Percentiles rank a stretch among this genome's conserved stretches.
Evolutionary conservation across 2,888 invertebrate genomes (phyloP).

Genomic region (Phyllotreta striolata): DNA sequence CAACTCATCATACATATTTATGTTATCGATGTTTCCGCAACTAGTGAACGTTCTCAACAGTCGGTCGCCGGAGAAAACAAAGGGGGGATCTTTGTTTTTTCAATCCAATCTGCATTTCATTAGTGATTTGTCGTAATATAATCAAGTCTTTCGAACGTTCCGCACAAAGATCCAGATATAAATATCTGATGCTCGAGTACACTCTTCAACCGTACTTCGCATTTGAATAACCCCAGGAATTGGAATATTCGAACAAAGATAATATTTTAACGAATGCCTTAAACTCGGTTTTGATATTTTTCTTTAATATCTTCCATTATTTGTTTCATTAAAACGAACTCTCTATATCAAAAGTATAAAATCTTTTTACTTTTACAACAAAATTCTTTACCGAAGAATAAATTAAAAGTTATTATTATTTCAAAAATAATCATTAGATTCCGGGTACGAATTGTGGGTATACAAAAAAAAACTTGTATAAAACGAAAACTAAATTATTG

Average conservation of each 20-base stretch:
- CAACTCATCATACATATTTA: slow-evolving; percentile 46
- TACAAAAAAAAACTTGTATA: no score
- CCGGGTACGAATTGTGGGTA: no score
- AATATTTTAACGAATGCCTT: slow-evolving; percentile 2
- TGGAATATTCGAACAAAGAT: slow-evolving; percentile 6
- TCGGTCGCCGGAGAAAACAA: slow-evolving; percentile 40
- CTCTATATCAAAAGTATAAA: no score
- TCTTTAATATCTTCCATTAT: no score
- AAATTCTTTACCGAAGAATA: no score
- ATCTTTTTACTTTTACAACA: no score
- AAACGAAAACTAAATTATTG: no score
- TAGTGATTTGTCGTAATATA: slow-evolving; percentile 44
- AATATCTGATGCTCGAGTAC: slow-evolving; percentile 31
- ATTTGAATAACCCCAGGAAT: slow-evolving; percentile 13
- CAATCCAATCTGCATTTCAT: slow-evolving; percentile 45
- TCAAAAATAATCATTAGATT: no score
- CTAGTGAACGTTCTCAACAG: slow-evolving; percentile 43
- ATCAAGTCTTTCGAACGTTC: slow-evolving; percentile 32
- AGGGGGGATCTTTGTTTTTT: slow-evolving; percentile 44
- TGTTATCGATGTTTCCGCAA: slow-evolving; percentile 45
- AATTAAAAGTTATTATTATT: no score
- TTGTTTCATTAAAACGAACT: no score
- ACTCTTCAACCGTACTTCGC: slow-evolving; percentile 4
- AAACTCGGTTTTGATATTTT: slow-evolving; percentile 1
- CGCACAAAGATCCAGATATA: slow-evolving; percentile 21